These are phyloP conservation scores for Cariama cristata DNA, from an alignment of 2,113 vertebrate species.

Conservation along the genomic window DNA sequence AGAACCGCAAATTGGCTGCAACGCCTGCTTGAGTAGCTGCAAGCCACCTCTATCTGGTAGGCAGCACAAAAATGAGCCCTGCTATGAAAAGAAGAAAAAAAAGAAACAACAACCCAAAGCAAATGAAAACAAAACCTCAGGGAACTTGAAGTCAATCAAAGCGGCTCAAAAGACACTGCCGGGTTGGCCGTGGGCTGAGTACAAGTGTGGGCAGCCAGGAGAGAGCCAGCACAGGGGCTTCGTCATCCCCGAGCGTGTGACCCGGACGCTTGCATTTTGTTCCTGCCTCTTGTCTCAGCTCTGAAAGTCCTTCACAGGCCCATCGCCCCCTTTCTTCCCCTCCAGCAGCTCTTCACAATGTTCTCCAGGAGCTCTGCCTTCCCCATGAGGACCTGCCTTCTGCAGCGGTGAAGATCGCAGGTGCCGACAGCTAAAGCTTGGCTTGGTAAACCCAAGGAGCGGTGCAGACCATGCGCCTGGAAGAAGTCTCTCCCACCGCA, in stretches of 20 bases:
- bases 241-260: fast-evolving
- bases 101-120: background rate
- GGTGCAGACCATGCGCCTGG: background rate
- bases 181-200: background rate
- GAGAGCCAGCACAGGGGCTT: background rate
- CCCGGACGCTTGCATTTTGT: fast-evolving
- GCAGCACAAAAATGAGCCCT: background rate
- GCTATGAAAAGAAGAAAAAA: background rate
- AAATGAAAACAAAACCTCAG: background rate
- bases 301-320: background rate
- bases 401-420: background rate
- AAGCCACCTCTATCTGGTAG: background rate
- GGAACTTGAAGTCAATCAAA: background rate
- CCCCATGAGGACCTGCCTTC: background rate
- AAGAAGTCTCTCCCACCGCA: fast-evolving
- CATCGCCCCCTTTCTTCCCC: background rate
- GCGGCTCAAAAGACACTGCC: background rate
- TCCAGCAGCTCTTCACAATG: background rate
- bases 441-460: background rate
- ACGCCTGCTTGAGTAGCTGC: background rate
- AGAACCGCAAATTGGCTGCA: background rate
- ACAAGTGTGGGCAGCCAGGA: background rate
- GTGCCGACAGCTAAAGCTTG: background rate
- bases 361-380: background rate
- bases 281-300: background rate